Conservation (phyloP, 2,797 vertebrate genomes). For the Apogon talboti region DNA sequence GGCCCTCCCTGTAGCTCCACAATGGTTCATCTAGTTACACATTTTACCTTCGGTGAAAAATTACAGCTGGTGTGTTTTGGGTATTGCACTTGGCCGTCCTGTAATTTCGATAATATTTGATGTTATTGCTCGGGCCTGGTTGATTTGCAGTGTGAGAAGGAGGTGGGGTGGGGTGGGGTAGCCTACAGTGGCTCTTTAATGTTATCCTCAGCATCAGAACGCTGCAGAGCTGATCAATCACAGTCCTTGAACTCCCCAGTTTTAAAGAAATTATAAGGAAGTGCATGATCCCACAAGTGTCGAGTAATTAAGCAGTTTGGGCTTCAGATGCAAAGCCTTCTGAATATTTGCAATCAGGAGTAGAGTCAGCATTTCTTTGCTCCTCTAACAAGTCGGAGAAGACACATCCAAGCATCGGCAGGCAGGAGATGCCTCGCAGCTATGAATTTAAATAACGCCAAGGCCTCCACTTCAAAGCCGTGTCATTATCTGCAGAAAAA, state of each 20-base stretch:
- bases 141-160: too few relatives aligned
- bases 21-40: too few relatives aligned
- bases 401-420: neutral
- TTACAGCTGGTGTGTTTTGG: too few relatives aligned
- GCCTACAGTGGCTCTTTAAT: too few relatives aligned
- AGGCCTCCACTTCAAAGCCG: neutral
- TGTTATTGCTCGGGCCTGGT: too few relatives aligned
- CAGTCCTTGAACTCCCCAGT: neutral
- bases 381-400: slow-evolving; percentile 4
- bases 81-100: too few relatives aligned
- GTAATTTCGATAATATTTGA: too few relatives aligned
- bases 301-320: slow-evolving; percentile 9
- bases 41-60: too few relatives aligned
- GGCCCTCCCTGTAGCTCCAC: too few relatives aligned
- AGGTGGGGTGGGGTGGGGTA: too few relatives aligned
- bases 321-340: slow-evolving; percentile 8
- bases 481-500: neutral
- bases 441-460: neutral
- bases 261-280: slow-evolving; percentile 9
- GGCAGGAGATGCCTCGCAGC: neutral
- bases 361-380: slow-evolving; percentile 10
- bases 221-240: neutral
- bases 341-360: slow-evolving; percentile 9
- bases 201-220: too few relatives aligned
- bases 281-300: slow-evolving; percentile 1